Conservation (phyloP, 2,113 vertebrate genomes). For the Aegotheles bennettii region DNA sequence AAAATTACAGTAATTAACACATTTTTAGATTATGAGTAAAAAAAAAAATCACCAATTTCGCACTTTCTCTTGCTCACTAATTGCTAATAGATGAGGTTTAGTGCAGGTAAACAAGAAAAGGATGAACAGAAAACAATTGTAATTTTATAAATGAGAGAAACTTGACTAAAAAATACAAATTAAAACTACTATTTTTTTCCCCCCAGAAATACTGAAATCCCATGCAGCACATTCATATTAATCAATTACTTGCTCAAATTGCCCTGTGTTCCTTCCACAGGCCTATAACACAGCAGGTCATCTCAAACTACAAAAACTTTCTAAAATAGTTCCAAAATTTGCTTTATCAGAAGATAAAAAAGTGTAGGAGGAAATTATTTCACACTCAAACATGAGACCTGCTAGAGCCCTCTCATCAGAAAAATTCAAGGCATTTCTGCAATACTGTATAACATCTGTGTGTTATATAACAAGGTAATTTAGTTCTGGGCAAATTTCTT, state of each 20-base stretch:
- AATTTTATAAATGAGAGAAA: neutral
- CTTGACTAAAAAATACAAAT: neutral
- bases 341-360: neutral
- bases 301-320: neutral
- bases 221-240: neutral
- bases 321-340: neutral
- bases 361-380: neutral
- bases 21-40: neutral
- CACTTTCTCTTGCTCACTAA: neutral
- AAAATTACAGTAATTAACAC: neutral
- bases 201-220: neutral
- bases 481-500: neutral
- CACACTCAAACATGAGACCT: fast-evolving
- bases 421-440: neutral
- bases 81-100: neutral
- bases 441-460: neutral
- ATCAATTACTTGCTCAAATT: neutral
- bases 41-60: neutral
- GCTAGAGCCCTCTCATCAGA: neutral
- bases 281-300: neutral
- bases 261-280: neutral
- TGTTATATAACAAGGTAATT: neutral
- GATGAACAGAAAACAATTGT: neutral
- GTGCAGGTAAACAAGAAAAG: neutral
- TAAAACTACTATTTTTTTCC: neutral